Conservation (phyloP, 2,797 vertebrate genomes). For the Ceryle rudis region DNA sequence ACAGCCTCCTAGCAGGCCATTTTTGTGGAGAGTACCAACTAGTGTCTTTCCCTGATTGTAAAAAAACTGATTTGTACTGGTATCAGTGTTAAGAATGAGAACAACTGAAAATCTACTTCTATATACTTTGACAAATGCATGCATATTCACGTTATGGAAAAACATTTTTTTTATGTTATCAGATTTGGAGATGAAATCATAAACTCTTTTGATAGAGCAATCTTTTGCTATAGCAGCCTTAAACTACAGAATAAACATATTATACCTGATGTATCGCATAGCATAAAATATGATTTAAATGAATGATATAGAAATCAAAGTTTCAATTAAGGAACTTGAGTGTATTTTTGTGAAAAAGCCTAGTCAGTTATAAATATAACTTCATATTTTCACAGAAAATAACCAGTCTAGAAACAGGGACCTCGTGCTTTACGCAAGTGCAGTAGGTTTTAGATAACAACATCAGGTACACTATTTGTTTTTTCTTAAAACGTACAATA, state of each 20-base stretch:
- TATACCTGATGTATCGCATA: not conserved
- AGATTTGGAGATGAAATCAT: not conserved
- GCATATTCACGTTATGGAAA: not conserved
- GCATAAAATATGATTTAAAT: conserved; percentile 54
- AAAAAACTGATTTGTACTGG: not conserved
- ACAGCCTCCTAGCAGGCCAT: not conserved
- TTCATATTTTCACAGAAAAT: not conserved
- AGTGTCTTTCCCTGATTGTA: not conserved
- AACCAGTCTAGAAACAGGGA: not conserved
- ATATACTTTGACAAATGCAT: not conserved
- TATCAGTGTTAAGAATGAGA: not conserved
- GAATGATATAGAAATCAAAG: conserved; percentile 27
- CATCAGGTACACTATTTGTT: not conserved
- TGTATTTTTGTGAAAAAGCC: not conserved
- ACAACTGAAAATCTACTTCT: not conserved
- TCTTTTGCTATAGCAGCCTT: not conserved
- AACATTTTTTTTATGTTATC: not conserved
- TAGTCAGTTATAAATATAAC: conserved; percentile 6
- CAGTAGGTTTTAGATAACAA: not conserved
- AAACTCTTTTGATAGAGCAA: conserved; percentile 18
- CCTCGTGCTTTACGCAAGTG: not conserved
- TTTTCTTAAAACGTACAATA: conserved; percentile 16
- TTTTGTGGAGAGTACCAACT: not conserved
- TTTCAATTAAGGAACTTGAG: not conserved
- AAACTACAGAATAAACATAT: not conserved